Evolutionary conservation across 2,113 vertebrate species (phyloP), one percentile per base, ranked within the genome.

Genomic region (human): DNA sequence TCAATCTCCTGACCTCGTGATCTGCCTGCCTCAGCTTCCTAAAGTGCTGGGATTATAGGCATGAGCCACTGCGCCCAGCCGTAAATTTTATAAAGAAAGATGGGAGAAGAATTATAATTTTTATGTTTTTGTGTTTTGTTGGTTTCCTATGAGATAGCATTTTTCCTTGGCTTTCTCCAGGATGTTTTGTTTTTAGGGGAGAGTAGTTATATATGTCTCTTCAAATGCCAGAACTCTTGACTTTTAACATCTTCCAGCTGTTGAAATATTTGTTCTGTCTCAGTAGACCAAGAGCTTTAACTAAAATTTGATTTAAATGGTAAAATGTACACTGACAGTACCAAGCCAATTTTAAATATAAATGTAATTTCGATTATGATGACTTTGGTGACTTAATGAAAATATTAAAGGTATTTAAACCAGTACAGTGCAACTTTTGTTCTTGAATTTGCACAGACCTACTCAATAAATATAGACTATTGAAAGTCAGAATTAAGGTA

Each of bases 191-290:
- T 94, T 94, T 90, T 66, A 27, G 55, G 52, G 14, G 43, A 76
- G 66, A 48, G 16, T 82, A 89, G 61, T 83, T 85, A 76, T 55
- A 10, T 76, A 48, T 89, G 55, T 68, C 81, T 94, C 22, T 16
- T 73, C 80, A 90, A 35, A 91, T 81, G 32, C 27, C 8, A 66
- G 43, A 61, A 48, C 35, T 89, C 80, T 97, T 89, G 64, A 91
- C 86, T 89, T 96, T 3, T 95, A 84, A 97, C 66, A 50, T 84
- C 73, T 97, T 97, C 93, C 73, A 96, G 93, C 97, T 98, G 90
- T 89, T 97, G 85, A 94, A 95, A 89, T 57, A 72, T 91, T 55
- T 88, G 57, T 40, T 93, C 25, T 97, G 78, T 96, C 89, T 90
- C 32, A 13, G 0, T 72, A 78, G 35, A 83, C 81, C 82, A 68